Base-by-base conservation (phyloP, 2,888 invertebrate species). In the Pterostichus madidus region DNA sequence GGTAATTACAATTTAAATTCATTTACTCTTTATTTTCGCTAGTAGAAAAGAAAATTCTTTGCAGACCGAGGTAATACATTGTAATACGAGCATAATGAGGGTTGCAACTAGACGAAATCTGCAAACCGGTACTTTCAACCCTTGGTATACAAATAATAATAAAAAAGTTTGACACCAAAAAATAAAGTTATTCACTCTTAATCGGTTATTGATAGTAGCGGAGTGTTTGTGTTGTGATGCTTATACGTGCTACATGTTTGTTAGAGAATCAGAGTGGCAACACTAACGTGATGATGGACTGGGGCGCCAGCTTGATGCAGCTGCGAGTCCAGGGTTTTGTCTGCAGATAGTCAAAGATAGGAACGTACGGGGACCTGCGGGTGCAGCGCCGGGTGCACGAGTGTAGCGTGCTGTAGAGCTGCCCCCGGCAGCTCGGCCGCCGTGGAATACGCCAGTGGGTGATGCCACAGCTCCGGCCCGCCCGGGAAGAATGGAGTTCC, bases 301-400 rank as follows among this genome's bases (percentile, higher is more conserved):
- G 91, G 91, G 90, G 91, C 91, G 90, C 91, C 91, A 89, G 91
- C 88, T 88, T 89, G 89, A 87, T 89, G 89, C 86, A 89, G 91
- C 90, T 91, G 91, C 89, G 91, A 90, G 90, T 91, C 91, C 91
- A 91, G 90, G 91, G 93, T 93, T 93, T 95, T 94, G 93, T 94
- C 94, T 93, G 95, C 94, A 95, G 96, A 96, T 96, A 97, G 97
- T 97, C 97, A 97, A 95, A 97, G 97, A 94, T 96, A 97, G 92
- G 97, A 97, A 92, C 97, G 96, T 91, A 97, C 97, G 91, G 97
- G 97, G 92, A 98, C 97, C 95, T 98, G 98, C 91, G 97, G 97
- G 93, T 98, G 97, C 92, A 98, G 95, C 91, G 97, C 98, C 90
- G 98, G 98, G 92, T 98, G 98, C 90, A 98, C 97, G 89, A 98